These are phyloP conservation scores for Zingel zingel DNA, from an alignment of 2,113 vertebrate species.

Conservation along the genomic window DNA sequence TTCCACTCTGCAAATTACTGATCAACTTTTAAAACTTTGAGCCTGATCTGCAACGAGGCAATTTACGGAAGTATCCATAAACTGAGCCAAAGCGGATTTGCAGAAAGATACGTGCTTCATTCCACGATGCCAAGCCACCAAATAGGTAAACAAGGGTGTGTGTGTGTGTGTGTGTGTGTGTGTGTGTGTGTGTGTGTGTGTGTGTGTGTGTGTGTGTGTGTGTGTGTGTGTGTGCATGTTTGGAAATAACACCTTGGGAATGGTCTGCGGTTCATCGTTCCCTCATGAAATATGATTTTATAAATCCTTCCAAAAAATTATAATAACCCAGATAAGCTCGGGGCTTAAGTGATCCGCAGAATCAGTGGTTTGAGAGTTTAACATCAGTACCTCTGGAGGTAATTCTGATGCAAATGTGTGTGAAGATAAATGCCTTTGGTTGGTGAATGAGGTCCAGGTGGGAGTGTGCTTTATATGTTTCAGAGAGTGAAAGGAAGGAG, in stretches of 20 bases:
- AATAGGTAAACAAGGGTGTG: constrained; percentile 79
- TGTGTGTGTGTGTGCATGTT: constrained; percentile 14
- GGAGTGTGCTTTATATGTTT: constrained; percentile 78
- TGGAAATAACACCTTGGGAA: constrained; percentile 77
- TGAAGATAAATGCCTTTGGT: constrained; percentile 79
- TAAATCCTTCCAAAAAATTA: constrained; percentile 83
- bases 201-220: constrained; percentile 40
- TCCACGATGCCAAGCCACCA: constrained; percentile 75
- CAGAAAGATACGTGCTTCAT: constrained; percentile 71
- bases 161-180: constrained; percentile 37
- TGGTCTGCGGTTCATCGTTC: constrained; percentile 74
- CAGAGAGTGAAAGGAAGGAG: constrained; percentile 58
- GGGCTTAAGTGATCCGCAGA: constrained; percentile 82
- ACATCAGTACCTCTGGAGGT: constrained; percentile 81
- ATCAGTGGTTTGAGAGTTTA: constrained; percentile 85
- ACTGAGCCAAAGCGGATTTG: constrained; percentile 80
- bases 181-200: constrained; percentile 39
- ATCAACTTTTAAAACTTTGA: constrained; percentile 76
- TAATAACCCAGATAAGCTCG: constrained; percentile 83
- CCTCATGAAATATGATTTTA: constrained; percentile 80
- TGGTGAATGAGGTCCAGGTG: constrained; percentile 81
- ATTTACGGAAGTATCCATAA: constrained; percentile 74
- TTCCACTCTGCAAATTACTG: constrained; percentile 43
- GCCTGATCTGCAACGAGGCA: constrained; percentile 67
- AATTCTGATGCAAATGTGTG: constrained; percentile 84